A percentile compares a stretch with the other conserved stretches of the same genome.
phyloP scores from a whole-genome alignment of 2,113 vertebrate species.

The Antechinus flavipes region DNA sequence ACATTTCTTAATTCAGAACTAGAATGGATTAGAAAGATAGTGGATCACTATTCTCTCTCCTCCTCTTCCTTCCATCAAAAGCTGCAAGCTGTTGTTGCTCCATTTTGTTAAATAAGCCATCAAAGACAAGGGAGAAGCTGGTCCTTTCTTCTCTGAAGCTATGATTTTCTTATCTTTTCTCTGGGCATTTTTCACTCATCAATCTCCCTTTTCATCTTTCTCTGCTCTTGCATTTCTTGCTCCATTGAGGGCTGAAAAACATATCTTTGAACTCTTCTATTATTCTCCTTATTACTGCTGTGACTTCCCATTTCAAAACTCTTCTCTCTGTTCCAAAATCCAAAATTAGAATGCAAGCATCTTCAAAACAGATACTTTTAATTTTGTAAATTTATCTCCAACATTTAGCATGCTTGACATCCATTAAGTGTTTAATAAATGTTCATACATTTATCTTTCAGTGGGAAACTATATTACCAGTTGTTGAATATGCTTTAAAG shows the following conservation, averaged over 20 bases:
- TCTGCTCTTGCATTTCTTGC: neutral
- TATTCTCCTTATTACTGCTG: neutral
- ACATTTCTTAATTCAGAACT: neutral
- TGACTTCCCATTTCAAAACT: neutral
- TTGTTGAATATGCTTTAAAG: neutral
- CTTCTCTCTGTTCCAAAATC: too few relatives aligned
- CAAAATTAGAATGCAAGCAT: too few relatives aligned
- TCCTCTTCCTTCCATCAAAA: neutral
- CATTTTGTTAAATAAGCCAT: neutral
- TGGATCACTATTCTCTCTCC: neutral
- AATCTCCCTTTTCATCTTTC: neutral
- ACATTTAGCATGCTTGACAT: neutral
- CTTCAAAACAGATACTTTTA: neutral
- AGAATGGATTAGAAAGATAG: neutral
- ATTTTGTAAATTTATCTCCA: neutral
- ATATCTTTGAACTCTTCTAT: neutral
- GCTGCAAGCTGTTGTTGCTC: neutral
- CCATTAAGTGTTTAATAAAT: neutral
- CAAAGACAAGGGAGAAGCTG: neutral
- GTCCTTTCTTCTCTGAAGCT: neutral
- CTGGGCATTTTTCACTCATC: neutral
- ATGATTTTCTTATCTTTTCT: neutral
- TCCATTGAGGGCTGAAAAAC: neutral
- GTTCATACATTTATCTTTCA: neutral
- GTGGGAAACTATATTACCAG: neutral